Conservation (phyloP, 2,888 invertebrate genomes). For the Pyrrhia umbra region DNA sequence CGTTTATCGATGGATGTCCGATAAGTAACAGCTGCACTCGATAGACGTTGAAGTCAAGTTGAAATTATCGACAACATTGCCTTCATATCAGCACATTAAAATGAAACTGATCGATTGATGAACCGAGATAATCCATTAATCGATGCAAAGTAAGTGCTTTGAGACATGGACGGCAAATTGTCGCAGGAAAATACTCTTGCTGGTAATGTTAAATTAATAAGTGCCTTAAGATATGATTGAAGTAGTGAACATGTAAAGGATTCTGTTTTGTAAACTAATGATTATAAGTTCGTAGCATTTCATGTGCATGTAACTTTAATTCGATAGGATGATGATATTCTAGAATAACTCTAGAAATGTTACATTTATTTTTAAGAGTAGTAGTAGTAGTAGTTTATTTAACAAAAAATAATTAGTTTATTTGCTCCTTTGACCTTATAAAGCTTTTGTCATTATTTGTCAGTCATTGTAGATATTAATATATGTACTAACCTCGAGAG, state of each 20-base stretch:
- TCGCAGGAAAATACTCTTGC: slow-evolving; percentile 29
- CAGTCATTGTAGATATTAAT: not conserved
- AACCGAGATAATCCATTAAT: slow-evolving; percentile 59
- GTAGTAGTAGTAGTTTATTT: too few relatives aligned
- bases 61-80: slow-evolving; percentile 57
- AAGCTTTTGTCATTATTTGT: not conserved
- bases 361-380: not conserved
- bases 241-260: slow-evolving; percentile 7
- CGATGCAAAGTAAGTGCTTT: slow-evolving; percentile 55
- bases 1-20: slow-evolving; percentile 59
- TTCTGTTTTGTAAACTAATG: not conserved
- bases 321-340: not conserved
- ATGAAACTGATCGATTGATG: slow-evolving; percentile 61
- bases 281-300: not conserved
- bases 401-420: too few relatives aligned
- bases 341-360: not conserved
- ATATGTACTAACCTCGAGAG: slow-evolving; percentile 93
- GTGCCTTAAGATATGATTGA: slow-evolving; percentile 25
- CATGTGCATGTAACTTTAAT: slow-evolving; percentile 1
- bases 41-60: slow-evolving; percentile 55
- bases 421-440: not conserved
- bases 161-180: slow-evolving; percentile 46
- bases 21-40: slow-evolving; percentile 57
- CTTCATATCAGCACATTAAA: slow-evolving; percentile 57
- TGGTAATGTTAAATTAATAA: slow-evolving; percentile 29